Percentiles rank a stretch among this genome's conserved stretches.
Evolutionary conservation across 2,797 vertebrate species (phyloP).

Genomic region (Fundulus diaphanus): DNA sequence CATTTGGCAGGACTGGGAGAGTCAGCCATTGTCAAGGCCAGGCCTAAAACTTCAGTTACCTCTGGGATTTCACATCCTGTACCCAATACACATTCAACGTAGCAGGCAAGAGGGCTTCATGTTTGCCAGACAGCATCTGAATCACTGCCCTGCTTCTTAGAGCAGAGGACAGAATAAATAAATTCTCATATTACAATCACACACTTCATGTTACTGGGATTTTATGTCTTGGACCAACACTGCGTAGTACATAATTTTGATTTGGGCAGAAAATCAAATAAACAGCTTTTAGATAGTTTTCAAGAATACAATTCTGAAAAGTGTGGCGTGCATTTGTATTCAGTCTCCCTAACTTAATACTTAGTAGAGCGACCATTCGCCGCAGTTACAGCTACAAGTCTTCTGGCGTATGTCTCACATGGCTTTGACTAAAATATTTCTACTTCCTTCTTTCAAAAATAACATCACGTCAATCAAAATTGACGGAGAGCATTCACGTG

Average conservation of each 20-base stretch:
- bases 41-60: constrained; percentile 44
- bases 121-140: constrained; percentile 35
- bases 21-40: constrained; percentile 66
- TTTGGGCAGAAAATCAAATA: too few species aligned
- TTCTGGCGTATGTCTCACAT: too few species aligned
- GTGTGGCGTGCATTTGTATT: background rate
- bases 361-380: background rate
- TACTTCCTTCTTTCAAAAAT: background rate
- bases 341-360: background rate
- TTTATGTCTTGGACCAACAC: background rate
- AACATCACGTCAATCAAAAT: background rate
- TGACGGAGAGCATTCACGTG: background rate
- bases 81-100: constrained; percentile 68
- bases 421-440: too few species aligned
- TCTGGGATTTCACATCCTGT: constrained; percentile 44
- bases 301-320: background rate
- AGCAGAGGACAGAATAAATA: constrained; percentile 1
- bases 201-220: background rate
- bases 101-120: constrained; percentile 45
- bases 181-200: background rate
- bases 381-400: too few species aligned
- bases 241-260: too few species aligned
- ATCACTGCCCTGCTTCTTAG: constrained; percentile 39
- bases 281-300: background rate
- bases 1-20: constrained; percentile 62